A percentile compares a stretch with the other conserved stretches of the same genome.
Evolutionary conservation across 92 coral and sea anemone genomes (phyloP).

Genomic region (Chrysogorgia sp.): DNA sequence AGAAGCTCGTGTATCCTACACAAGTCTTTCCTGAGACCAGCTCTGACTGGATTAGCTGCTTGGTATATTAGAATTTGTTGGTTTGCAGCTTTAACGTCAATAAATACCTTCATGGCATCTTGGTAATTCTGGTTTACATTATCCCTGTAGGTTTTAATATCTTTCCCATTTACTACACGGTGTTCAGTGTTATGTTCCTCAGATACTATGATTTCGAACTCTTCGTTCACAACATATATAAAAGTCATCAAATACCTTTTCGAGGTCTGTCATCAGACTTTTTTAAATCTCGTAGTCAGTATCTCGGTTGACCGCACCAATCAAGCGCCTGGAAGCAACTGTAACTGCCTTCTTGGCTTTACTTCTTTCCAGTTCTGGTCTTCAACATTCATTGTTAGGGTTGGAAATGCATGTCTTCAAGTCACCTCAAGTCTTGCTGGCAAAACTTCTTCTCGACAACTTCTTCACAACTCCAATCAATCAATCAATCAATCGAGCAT

Average conservation of each 20-base stretch:
- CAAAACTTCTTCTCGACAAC: neutral
- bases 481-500: too few species aligned
- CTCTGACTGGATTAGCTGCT: neutral
- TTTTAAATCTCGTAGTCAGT: constrained; percentile 52
- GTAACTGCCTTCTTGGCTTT: constrained; percentile 55
- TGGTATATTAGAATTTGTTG: neutral
- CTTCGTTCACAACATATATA: constrained; percentile 57
- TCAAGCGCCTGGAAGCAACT: constrained; percentile 46
- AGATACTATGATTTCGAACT: constrained; percentile 52
- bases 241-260: constrained; percentile 59
- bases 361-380: constrained; percentile 64
- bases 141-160: constrained; percentile 41
- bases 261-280: constrained; percentile 55
- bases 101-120: constrained; percentile 55
- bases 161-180: constrained; percentile 62
- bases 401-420: constrained; percentile 22
- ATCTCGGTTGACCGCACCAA: constrained; percentile 47
- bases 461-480: neutral
- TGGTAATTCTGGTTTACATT: constrained; percentile 48
- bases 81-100: constrained; percentile 4
- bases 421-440: neutral
- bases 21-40: neutral
- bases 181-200: constrained; percentile 58
- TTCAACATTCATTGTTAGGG: constrained; percentile 42
- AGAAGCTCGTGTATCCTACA: neutral